Conservation (phyloP, 2,888 invertebrate genomes). For the Leptinotarsa haldemani region DNA sequence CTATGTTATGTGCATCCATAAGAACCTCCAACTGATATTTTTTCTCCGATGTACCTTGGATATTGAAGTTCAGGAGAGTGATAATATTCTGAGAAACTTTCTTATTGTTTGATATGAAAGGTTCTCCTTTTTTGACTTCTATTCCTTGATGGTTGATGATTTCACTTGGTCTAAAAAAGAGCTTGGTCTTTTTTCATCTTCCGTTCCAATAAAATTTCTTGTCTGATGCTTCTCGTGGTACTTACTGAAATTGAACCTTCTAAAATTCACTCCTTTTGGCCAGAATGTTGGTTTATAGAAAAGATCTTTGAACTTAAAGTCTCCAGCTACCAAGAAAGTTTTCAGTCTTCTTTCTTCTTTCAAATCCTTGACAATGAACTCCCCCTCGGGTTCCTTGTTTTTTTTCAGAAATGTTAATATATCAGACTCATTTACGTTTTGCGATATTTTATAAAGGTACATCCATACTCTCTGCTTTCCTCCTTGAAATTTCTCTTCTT, state of each 20-base stretch:
- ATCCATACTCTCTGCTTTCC: background rate
- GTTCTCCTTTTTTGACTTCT: too few relatives aligned
- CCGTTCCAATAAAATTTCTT: background rate
- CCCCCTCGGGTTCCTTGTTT: background rate
- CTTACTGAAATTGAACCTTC: background rate
- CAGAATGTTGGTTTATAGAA: background rate
- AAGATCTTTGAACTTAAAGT: conserved; percentile 2
- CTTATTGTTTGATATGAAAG: too few relatives aligned
- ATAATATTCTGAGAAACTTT: too few relatives aligned
- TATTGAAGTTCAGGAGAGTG: too few relatives aligned
- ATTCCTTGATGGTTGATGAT: too few relatives aligned
- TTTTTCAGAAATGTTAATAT: background rate
- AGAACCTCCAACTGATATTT: too few relatives aligned
- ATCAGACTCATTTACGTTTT: background rate
- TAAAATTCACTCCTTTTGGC: background rate
- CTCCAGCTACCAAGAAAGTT: conserved; percentile 1
- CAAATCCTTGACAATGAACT: background rate
- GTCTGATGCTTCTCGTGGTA: background rate
- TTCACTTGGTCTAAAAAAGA: background rate
- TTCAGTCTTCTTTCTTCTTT: background rate
- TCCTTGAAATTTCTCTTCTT: background rate
- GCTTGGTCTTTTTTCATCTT: background rate
- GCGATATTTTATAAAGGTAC: background rate
- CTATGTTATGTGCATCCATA: background rate
- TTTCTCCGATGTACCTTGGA: too few relatives aligned